These are phyloP conservation scores for Drosophila biarmipes DNA, from an alignment of 1,140 invertebrate species.

Conservation along the genomic window DNA sequence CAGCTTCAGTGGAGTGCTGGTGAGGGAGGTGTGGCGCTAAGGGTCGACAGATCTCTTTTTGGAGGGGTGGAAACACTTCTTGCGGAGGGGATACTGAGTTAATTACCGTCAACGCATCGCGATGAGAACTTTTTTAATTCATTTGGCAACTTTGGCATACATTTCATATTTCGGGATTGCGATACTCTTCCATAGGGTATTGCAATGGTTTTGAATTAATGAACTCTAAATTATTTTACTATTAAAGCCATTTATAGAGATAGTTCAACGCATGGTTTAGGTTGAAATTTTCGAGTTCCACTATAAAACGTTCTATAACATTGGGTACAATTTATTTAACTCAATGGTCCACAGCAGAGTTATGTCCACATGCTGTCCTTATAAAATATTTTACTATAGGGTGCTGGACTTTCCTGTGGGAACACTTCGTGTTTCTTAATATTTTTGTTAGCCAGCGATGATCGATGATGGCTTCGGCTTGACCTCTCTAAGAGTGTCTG, in stretches of 20 bases:
- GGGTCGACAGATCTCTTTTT: not conserved
- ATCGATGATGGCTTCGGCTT: conserved; percentile 70
- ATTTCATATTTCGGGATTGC: conserved; percentile 25
- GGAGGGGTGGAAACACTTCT: not conserved
- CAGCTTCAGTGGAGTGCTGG: conserved; percentile 16
- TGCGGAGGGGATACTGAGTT: conserved; percentile 29
- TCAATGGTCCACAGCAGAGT: too few relatives aligned
- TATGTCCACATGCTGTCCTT: not conserved
- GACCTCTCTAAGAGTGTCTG: conserved; percentile 67
- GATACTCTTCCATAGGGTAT: not conserved
- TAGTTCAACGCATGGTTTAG: too few relatives aligned
- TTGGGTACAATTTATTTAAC: too few relatives aligned
- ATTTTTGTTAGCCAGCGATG: conserved; percentile 21
- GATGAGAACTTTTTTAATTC: conserved; percentile 71
- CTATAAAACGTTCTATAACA: too few relatives aligned
- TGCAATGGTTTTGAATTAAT: not conserved
- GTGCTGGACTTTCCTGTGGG: not conserved
- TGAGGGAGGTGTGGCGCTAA: not conserved
- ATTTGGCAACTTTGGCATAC: conserved; percentile 64
- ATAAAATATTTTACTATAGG: not conserved
- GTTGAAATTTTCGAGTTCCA: too few relatives aligned
- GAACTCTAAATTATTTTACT: too few relatives aligned
- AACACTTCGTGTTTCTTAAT: not conserved
- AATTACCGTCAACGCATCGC: conserved; percentile 59
- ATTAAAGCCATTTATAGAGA: too few relatives aligned